Conservation (phyloP, 64 coral and sea anemone genomes). For the Pocillopora verrucosa region DNA sequence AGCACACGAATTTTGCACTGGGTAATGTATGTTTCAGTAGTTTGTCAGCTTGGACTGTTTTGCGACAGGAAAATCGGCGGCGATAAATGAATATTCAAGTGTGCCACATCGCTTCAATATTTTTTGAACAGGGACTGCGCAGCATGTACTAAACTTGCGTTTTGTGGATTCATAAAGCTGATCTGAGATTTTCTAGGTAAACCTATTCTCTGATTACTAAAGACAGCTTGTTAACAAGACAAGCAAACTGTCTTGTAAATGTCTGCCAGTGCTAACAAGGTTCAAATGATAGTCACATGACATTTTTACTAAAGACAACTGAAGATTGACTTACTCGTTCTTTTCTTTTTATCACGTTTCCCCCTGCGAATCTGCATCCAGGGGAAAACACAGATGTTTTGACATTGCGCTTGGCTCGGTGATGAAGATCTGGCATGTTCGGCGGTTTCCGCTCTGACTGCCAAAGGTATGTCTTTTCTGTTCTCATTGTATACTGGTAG, state of each 20-base stretch:
- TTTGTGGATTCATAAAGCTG: neutral
- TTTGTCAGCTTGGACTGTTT: too few species aligned
- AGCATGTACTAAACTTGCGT: too few species aligned
- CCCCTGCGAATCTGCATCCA: neutral
- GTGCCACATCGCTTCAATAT: too few species aligned
- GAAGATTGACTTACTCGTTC: neutral
- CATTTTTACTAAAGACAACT: neutral
- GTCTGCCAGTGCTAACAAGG: constrained; percentile 17
- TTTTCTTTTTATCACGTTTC: neutral
- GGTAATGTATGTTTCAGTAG: too few species aligned
- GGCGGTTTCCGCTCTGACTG: too few species aligned
- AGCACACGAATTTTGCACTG: too few species aligned
- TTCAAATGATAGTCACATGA: too few species aligned
- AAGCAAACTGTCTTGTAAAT: neutral
- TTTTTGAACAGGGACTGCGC: too few species aligned
- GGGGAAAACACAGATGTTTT: neutral
- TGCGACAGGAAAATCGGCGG: too few species aligned
- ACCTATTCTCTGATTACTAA: neutral
- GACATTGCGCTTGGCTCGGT: neutral
- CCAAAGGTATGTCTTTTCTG: neutral
- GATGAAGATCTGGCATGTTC: too few species aligned
- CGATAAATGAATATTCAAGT: too few species aligned
- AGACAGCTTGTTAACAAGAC: constrained; percentile 14
- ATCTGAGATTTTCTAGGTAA: neutral
- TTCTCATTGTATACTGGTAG: neutral